Evolutionary conservation across 2,113 vertebrate species (phyloP), one percentile per base, ranked within the genome.

Genomic region (Nematolebias whitei): DNA sequence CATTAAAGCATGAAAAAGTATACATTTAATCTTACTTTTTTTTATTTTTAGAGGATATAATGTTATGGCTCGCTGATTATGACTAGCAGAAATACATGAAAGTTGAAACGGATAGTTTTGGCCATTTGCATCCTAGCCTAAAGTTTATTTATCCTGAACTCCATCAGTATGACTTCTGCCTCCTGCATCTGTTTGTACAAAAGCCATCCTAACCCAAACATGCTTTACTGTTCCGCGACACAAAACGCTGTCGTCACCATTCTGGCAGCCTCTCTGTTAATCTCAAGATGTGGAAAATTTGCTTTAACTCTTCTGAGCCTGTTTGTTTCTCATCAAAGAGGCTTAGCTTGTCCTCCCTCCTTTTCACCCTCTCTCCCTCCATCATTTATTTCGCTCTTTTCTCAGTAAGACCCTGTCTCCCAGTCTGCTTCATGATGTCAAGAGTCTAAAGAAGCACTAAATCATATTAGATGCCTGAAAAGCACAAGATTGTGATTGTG

Each of bases 281-380:
- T 63, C 66, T 63, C 52, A 72, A 51, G 67, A 62, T 43, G 51
- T 54, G 24, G 43, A 61, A 65, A 66, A 63, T 41, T 72, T 58
- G 55, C 75, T 84, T 84, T 67, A 71, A 66, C 50, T 71, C 70
- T 72, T 69, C 59, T 61, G 32, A 70, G 68, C 41, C 8, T 26
- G 10, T 63, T 78, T 84, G 23, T 74, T 80, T 73, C 24, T 63
- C 55, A 64, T 18, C 45, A 75, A 85, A 57, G 54, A 80, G 38
- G 66, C 43, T 66, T 75, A 68, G 57, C 45, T 67, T 47, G 26
- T 80, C 67, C 52, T 49, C 41, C n/a, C 58, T 48, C 45, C 24
- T 29, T 35, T 55, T 44, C 22, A 2, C 12, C 26, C 35, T 38
- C 15, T 20, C 18, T 39, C 2, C 57, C 44, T 59, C n/a, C n/a